Conservation (phyloP, 2,113 vertebrate genomes). For the Arvicanthis niloticus region DNA sequence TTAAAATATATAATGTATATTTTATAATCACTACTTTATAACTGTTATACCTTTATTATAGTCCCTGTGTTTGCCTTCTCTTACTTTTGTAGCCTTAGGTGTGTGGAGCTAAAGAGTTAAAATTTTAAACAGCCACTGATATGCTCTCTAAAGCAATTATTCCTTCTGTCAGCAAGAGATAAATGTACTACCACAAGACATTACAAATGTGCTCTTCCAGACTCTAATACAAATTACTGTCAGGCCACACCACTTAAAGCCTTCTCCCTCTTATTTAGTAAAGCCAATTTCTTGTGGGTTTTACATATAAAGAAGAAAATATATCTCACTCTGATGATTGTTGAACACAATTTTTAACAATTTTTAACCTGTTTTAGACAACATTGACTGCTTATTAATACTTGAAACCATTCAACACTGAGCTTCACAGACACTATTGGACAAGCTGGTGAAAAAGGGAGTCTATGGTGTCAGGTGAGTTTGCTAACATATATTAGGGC, state of each 20-base stretch:
- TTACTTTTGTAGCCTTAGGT: constrained; percentile 51
- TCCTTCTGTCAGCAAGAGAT: constrained; percentile 83
- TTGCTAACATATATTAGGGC: background rate
- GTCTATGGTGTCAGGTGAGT: background rate
- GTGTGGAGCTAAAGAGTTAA: constrained; percentile 82
- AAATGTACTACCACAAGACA: constrained; percentile 84
- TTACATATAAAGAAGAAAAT: constrained; percentile 71
- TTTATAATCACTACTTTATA: background rate
- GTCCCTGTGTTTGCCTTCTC: constrained; percentile 41
- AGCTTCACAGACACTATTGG: background rate
- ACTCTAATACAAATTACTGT: constrained; percentile 83
- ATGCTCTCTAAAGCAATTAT: constrained; percentile 83
- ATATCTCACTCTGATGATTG: constrained; percentile 66
- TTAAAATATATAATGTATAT: constrained; percentile 24
- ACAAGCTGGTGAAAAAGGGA: background rate
- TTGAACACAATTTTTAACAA: constrained; percentile 58
- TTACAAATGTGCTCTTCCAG: constrained; percentile 82
- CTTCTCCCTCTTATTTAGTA: constrained; percentile 74
- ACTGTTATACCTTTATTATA: constrained; percentile 1
- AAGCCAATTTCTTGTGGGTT: constrained; percentile 69
- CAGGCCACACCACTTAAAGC: constrained; percentile 78
- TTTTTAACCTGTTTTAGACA: constrained; percentile 70
- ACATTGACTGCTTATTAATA: constrained; percentile 59
- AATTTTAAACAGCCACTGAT: constrained; percentile 81
- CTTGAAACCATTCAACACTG: constrained; percentile 8